Percentiles rank a stretch among this genome's conserved stretches.
Evolutionary conservation across 2,888 invertebrate species (phyloP).

Genomic region (Scrobipalpa costella): DNA sequence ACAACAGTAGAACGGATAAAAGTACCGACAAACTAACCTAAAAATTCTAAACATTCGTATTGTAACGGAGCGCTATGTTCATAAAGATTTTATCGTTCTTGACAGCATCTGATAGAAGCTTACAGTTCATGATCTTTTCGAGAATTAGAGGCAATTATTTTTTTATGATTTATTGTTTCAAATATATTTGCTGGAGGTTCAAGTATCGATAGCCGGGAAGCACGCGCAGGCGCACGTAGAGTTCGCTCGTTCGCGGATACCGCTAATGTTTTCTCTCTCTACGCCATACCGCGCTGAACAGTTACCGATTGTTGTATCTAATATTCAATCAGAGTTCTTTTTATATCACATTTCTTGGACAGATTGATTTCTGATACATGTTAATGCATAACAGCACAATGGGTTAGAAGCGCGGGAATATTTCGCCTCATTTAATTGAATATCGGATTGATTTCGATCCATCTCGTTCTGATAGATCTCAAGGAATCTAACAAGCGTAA

Average conservation of each 20-base stretch:
- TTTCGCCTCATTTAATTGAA: conserved; percentile 71
- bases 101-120: conserved; percentile 50
- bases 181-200: background rate
- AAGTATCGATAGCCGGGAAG: background rate
- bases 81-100: conserved; percentile 51
- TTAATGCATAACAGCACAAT: conserved; percentile 60
- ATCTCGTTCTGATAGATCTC: conserved; percentile 67
- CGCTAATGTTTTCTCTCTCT: conserved; percentile 46
- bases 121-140: conserved; percentile 55
- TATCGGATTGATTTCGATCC: conserved; percentile 67
- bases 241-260: conserved; percentile 52
- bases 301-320: conserved; percentile 68
- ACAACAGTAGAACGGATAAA: conserved; percentile 2
- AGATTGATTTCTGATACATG: conserved; percentile 69
- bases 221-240: conserved; percentile 35
- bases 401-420: conserved; percentile 70
- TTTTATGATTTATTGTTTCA: conserved; percentile 17
- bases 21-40: conserved; percentile 25
- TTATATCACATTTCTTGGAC: conserved; percentile 68
- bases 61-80: conserved; percentile 42
- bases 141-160: conserved; percentile 27
- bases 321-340: conserved; percentile 67
- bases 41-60: conserved; percentile 44
- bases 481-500: conserved; percentile 41
- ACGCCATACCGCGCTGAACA: conserved; percentile 55